Percentiles rank a stretch among this genome's conserved stretches.
Conservation (phyloP, 30 jellyfish, hydroid and myxozoan species). For the Nemopilema nomurai region DNA sequence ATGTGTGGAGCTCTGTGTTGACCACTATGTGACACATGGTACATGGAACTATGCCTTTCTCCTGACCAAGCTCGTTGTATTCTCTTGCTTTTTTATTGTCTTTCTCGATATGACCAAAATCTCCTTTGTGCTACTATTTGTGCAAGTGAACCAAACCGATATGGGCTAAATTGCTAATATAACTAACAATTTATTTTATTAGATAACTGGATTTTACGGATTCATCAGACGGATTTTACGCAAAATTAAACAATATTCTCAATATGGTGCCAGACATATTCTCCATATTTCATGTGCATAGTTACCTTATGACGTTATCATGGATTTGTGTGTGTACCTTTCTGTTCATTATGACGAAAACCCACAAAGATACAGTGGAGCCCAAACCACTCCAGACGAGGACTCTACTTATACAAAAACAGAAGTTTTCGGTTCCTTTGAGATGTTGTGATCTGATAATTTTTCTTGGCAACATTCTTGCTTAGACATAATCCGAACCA, state of each 20-base stretch:
- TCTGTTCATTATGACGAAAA: background rate
- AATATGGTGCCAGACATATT: background rate
- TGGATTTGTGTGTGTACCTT: background rate
- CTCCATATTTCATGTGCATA: background rate
- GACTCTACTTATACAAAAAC: background rate
- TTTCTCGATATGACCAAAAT: too few relatives aligned
- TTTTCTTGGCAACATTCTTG: conserved; percentile 35
- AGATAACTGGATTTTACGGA: background rate
- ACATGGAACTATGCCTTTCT: too few relatives aligned
- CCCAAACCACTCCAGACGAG: background rate
- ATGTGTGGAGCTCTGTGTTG: too few relatives aligned
- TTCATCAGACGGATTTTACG: background rate
- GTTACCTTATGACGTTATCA: background rate
- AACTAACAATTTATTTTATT: background rate
- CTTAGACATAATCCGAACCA: background rate
- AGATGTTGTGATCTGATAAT: conserved; percentile 5
- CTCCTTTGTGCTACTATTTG: too few relatives aligned
- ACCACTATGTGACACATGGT: too few relatives aligned
- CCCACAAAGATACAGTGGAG: background rate
- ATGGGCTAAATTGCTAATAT: background rate
- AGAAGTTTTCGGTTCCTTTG: conserved; percentile 23
- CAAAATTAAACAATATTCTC: too few relatives aligned
- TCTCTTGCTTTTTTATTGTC: too few relatives aligned
- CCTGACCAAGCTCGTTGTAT: too few relatives aligned
- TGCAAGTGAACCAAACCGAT: too few relatives aligned